Percentiles rank a stretch among this genome's conserved stretches.
Evolutionary conservation across 2,113 vertebrate species (phyloP).

Genomic region (Suncus etruscus): DNA sequence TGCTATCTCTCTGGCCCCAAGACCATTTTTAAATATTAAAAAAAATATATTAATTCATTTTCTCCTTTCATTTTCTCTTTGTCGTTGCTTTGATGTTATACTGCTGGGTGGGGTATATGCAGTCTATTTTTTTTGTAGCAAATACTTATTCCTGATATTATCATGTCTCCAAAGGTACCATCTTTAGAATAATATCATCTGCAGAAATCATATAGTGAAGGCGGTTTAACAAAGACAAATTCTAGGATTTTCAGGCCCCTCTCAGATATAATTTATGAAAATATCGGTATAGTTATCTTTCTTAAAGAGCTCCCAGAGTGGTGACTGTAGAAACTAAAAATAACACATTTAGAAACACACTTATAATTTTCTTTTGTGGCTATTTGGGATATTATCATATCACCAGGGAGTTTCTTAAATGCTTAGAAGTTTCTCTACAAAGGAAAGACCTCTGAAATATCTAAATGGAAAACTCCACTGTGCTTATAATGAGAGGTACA

Average conservation of each 20-base stretch:
- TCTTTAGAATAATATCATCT: neutral
- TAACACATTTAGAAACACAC: neutral
- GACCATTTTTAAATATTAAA: neutral
- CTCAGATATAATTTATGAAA: neutral
- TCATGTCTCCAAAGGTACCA: neutral
- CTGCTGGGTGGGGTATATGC: neutral
- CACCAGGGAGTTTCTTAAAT: neutral
- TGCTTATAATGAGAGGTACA: too few species aligned
- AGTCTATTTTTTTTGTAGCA: neutral
- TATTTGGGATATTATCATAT: neutral
- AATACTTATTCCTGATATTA: neutral
- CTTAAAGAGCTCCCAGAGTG: neutral
- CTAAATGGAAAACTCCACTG: too few species aligned
- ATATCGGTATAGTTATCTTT: too few species aligned
- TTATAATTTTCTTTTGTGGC: neutral
- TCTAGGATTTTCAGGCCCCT: neutral
- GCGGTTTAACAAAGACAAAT: neutral
- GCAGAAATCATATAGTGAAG: neutral
- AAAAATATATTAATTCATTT: neutral
- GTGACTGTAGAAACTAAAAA: neutral
- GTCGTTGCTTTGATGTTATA: neutral
- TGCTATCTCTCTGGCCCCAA: too few species aligned
- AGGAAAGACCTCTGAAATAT: too few species aligned
- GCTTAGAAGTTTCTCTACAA: too few species aligned
- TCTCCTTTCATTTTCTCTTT: neutral